Evolutionary conservation across 1,140 invertebrate species (phyloP).

Genomic region (Hestina assimilis): DNA sequence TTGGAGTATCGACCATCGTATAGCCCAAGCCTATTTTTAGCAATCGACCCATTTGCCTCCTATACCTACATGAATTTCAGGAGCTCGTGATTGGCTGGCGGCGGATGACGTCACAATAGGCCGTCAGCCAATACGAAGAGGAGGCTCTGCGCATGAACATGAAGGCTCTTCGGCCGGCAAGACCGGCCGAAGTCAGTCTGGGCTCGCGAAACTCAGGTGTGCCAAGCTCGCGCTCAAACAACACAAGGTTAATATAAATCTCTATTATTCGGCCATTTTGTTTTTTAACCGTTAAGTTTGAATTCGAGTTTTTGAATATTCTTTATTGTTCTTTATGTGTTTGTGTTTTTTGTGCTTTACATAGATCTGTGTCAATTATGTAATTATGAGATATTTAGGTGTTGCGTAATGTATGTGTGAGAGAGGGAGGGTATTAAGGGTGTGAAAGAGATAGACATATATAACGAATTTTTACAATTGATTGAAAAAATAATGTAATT

Average conservation of each 20-base stretch:
- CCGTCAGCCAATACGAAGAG: constrained; percentile 38
- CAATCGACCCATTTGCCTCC: constrained; percentile 55
- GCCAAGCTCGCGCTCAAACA: constrained; percentile 56
- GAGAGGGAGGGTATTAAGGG: constrained; percentile 26
- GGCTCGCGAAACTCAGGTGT: constrained; percentile 68
- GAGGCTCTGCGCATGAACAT: constrained; percentile 53
- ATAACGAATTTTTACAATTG: constrained; percentile 17
- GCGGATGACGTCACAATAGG: constrained; percentile 55
- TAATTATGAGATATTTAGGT: constrained; percentile 22
- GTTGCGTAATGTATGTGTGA: constrained; percentile 41
- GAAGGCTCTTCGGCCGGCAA: constrained; percentile 41
- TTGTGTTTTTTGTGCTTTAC: constrained; percentile 16
- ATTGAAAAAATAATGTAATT: neutral
- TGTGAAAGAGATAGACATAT: constrained; percentile 26
- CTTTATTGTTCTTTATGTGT: constrained; percentile 10
- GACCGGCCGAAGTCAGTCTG: constrained; percentile 52
- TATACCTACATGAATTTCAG: constrained; percentile 74
- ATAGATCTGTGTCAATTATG: constrained; percentile 25
- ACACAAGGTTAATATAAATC: constrained; percentile 58
- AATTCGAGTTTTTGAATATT: constrained; percentile 13
- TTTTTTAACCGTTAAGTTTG: constrained; percentile 28
- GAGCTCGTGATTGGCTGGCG: constrained; percentile 43
- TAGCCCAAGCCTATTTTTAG: constrained; percentile 65
- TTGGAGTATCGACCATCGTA: constrained; percentile 52
- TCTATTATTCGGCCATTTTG: constrained; percentile 41